Evolutionary conservation across 1,140 invertebrate genomes (phyloP).

Genomic region (Adoxophyes honmai): DNA sequence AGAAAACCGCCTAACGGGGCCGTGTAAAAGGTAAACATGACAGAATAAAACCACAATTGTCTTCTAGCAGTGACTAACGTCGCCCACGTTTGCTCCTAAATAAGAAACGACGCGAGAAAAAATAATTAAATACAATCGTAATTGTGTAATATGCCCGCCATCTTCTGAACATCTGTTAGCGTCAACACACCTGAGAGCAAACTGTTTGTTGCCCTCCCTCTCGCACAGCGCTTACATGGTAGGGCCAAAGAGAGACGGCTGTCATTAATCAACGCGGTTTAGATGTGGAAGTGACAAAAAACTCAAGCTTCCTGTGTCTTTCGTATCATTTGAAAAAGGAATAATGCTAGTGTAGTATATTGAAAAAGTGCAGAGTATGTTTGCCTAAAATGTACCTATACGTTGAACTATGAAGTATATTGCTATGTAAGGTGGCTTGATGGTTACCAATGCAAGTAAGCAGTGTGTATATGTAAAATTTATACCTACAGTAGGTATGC

Average conservation of each 20-base stretch:
- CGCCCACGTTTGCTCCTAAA: constrained; percentile 53
- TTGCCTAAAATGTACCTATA: constrained; percentile 4
- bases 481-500: no score
- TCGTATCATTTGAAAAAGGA: constrained; percentile 75
- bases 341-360: constrained; percentile 59
- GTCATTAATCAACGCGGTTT: constrained; percentile 43
- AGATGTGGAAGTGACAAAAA: constrained; percentile 76
- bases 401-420: no score
- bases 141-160: constrained; percentile 72
- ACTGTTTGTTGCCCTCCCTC: constrained; percentile 31
- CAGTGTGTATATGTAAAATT: no score
- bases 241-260: constrained; percentile 36
- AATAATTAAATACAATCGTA: constrained; percentile 74
- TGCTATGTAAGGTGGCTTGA: no score
- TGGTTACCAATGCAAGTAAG: no score
- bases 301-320: constrained; percentile 75
- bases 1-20: constrained; percentile 45
- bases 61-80: constrained; percentile 35
- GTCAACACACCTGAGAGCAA: constrained; percentile 71
- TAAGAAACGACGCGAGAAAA: constrained; percentile 53
- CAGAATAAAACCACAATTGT: constrained; percentile 40
- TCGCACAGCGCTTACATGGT: constrained; percentile 23
- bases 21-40: constrained; percentile 34
- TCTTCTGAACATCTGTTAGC: constrained; percentile 73
- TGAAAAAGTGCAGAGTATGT: constrained; percentile 25